Percentiles rank a stretch among this genome's conserved stretches.
Conservation (phyloP, 2,797 vertebrate species). For the Peromyscus nudipes region DNA sequence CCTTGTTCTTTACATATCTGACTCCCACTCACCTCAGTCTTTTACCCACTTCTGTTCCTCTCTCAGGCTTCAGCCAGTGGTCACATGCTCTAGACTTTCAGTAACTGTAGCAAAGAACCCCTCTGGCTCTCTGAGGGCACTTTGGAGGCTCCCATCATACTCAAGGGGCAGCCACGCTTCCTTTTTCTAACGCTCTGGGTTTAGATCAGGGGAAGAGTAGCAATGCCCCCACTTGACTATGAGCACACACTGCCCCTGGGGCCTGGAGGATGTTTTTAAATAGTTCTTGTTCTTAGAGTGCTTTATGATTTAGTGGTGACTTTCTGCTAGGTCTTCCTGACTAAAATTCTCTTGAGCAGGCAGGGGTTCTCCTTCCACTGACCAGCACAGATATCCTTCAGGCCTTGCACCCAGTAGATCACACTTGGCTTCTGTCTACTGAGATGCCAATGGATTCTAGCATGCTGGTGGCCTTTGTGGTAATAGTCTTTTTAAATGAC, state of each 20-base stretch:
- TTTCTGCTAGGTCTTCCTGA: not conserved
- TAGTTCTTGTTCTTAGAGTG: not conserved
- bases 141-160: not conserved
- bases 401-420: not conserved
- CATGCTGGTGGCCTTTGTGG: not conserved
- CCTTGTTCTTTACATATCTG: not conserved
- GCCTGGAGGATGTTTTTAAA: not conserved
- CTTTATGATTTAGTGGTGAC: not conserved
- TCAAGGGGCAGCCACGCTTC: not conserved
- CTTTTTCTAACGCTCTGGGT: not conserved
- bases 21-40: not conserved
- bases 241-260: not conserved
- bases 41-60: not conserved
- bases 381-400: not conserved
- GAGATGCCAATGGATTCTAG: not conserved
- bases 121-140: not conserved
- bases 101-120: not conserved
- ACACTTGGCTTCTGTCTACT: not conserved
- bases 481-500: not conserved
- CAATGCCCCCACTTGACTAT: not conserved
- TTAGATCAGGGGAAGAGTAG: not conserved
- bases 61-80: not conserved
- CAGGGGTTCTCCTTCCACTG: not conserved
- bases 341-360: not conserved
- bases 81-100: not conserved